phyloP scores from a whole-genome alignment of 2,113 vertebrate species.

The Cryptotis parvus region DNA sequence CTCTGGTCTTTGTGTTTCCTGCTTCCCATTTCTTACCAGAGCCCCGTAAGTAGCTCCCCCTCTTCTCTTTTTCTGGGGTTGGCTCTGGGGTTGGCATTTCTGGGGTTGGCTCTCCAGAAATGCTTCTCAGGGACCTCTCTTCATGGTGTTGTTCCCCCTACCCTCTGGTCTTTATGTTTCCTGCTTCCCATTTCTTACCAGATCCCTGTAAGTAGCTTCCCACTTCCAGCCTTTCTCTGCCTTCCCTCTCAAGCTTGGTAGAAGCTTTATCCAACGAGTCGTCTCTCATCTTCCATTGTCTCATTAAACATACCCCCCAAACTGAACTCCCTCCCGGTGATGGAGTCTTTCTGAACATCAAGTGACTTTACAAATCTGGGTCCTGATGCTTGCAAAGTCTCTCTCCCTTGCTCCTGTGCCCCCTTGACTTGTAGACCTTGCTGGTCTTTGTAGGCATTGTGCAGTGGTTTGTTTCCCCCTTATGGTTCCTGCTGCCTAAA shows the following conservation, averaged over 20 bases:
- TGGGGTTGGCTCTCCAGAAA: too few species aligned
- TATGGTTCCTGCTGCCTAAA: background rate
- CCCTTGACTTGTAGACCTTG: background rate
- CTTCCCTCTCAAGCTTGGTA: background rate
- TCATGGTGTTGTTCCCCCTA: too few species aligned
- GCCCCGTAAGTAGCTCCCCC: too few species aligned
- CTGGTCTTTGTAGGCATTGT: background rate
- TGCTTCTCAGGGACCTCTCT: too few species aligned
- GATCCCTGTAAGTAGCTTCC: background rate
- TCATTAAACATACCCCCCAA: background rate
- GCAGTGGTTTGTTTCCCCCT: background rate
- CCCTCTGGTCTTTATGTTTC: background rate
- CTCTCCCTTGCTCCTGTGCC: background rate
- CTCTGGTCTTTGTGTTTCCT: background rate
- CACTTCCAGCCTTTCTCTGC: background rate
- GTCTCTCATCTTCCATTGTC: background rate
- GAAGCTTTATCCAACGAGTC: background rate
- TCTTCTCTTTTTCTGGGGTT: too few species aligned
- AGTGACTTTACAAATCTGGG: too few species aligned
- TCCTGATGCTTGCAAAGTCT: fast-evolving
- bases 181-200: background rate
- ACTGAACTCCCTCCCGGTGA: background rate
- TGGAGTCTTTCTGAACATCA: background rate
- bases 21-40: background rate
- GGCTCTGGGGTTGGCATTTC: too few species aligned